Conservation (phyloP, 2,888 invertebrate species). For the Clepsis dumicolana region DNA sequence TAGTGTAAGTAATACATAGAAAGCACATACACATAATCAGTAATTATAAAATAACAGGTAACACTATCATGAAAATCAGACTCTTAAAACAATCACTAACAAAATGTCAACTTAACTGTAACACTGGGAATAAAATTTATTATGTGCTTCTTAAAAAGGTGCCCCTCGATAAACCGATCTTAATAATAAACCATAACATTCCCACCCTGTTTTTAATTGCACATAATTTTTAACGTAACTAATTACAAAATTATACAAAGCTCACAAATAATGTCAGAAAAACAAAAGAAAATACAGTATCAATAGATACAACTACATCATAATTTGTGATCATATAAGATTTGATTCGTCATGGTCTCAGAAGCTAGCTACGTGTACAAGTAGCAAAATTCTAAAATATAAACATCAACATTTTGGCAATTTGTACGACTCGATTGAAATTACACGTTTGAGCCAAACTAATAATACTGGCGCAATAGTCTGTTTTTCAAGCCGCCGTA, state of each 20-base stretch:
- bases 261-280: constrained; percentile 46
- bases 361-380: constrained; percentile 47
- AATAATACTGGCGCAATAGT: constrained; percentile 25
- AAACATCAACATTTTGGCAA: constrained; percentile 47
- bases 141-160: constrained; percentile 73
- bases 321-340: constrained; percentile 54
- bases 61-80: constrained; percentile 76
- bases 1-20: constrained; percentile 43
- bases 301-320: constrained; percentile 43
- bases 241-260: constrained; percentile 50
- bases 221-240: constrained; percentile 51
- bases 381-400: constrained; percentile 39
- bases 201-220: constrained; percentile 61
- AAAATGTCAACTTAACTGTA: constrained; percentile 69
- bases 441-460: constrained; percentile 55
- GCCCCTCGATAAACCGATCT: constrained; percentile 56
- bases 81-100: constrained; percentile 75
- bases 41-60: constrained; percentile 73
- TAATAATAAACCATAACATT: constrained; percentile 51
- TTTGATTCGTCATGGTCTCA: constrained; percentile 56
- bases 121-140: constrained; percentile 65
- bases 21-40: constrained; percentile 53
- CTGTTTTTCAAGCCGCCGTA: constrained; percentile 26
- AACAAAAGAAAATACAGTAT: constrained; percentile 34
- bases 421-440: constrained; percentile 50